phyloP scores from a whole-genome alignment of 2,888 invertebrate species.

The Nebria brevicollis region DNA sequence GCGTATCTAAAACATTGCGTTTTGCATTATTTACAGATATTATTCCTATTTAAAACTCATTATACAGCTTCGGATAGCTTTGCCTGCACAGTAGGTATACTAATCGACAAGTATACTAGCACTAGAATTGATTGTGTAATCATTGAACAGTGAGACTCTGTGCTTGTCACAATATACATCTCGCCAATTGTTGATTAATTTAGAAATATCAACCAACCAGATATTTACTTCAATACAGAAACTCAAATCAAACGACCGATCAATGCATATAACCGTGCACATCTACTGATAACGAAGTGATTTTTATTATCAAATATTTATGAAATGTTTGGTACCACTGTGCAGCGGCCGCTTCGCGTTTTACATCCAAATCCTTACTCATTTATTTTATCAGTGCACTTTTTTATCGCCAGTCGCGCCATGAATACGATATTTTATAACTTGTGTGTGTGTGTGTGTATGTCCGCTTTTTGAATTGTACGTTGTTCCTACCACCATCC shows the following conservation, averaged over 20 bases:
- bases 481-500: conserved; percentile 6
- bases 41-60: not conserved
- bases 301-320: conserved; percentile 5
- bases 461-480: conserved; percentile 46
- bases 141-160: no score
- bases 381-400: conserved; percentile 56
- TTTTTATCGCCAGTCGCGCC: conserved; percentile 54
- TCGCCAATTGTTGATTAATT: not conserved
- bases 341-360: conserved; percentile 49
- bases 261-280: not conserved
- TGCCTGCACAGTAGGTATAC: no score
- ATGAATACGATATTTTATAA: conserved; percentile 57
- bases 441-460: conserved; percentile 50
- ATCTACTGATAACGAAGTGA: not conserved
- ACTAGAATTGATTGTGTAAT: no score
- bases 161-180: no score
- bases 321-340: conserved; percentile 50
- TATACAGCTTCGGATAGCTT: not conserved
- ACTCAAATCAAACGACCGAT: not conserved
- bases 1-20: conserved; percentile 41
- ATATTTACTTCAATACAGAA: not conserved
- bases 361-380: conserved; percentile 56
- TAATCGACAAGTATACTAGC: no score
- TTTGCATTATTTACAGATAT: not conserved
- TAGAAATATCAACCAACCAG: not conserved